phyloP scores from a whole-genome alignment of 1,140 invertebrate genomes.

The Drosophila eugracilis region DNA sequence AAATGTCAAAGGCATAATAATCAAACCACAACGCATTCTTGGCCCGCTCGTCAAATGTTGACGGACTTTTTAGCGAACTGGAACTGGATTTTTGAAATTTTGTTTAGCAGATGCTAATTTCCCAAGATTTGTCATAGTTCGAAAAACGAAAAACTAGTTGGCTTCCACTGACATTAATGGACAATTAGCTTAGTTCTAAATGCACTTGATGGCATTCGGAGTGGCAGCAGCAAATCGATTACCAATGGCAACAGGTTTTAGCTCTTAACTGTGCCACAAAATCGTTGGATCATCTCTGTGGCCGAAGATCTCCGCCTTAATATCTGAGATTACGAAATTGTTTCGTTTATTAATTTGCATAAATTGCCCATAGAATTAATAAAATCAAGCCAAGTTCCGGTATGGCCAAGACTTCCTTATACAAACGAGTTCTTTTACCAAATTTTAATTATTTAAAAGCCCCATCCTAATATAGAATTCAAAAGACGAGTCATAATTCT shows the following conservation, averaged over 20 bases:
- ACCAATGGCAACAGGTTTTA: constrained; percentile 6
- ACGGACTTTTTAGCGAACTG: constrained; percentile 15
- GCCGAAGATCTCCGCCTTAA: constrained; percentile 15
- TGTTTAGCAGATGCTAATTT: constrained; percentile 41
- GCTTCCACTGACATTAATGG: constrained; percentile 52
- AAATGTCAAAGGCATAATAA: constrained; percentile 79
- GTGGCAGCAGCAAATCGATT: constrained; percentile 41
- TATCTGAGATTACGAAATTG: constrained; percentile 30
- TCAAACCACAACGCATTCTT: constrained; percentile 39
- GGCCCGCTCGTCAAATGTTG: constrained; percentile 33
- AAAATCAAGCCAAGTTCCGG: constrained; percentile 57
- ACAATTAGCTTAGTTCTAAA: constrained; percentile 71
- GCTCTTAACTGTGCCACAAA: constrained; percentile 27
- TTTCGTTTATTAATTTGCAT: constrained; percentile 54
- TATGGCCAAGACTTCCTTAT: constrained; percentile 60
- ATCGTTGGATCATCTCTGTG: constrained; percentile 14
- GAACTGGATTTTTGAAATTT: constrained; percentile 43
- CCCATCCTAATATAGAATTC: constrained; percentile 57
- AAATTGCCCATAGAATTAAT: constrained; percentile 54
- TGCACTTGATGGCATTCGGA: constrained; percentile 36
- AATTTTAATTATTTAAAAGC: constrained; percentile 27
- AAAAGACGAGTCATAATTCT: constrained; percentile 55
- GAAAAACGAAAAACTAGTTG: constrained; percentile 56
- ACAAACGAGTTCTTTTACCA: constrained; percentile 62
- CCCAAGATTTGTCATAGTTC: constrained; percentile 36